Base-by-base conservation (phyloP, 1,140 invertebrate species). In the Scaptodrosophila lebanonensis region DNA sequence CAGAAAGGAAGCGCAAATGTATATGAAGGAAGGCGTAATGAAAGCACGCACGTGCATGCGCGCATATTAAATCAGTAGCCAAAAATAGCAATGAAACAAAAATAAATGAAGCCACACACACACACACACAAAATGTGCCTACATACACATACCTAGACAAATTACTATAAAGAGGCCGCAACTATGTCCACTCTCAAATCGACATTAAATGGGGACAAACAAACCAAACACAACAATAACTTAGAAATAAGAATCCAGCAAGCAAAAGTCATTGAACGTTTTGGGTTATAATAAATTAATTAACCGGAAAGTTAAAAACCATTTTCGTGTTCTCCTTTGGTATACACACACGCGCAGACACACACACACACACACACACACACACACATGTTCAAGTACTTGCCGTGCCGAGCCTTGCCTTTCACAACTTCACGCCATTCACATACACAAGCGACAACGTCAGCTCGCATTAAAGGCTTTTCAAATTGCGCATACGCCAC, bases 51-150 rank as follows among this genome's bases (percentile, higher is more conserved):
- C 73, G 73, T 64, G 73, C 68, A 77, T 77, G 68, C 73, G 79
- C 75, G 75, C 73, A 79, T 79, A 79, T 79, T 79, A 79, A 79
- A 79, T 79, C 73, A 79, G 73, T 79, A 56, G 56, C 73, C 73
- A 79, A 82, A 79, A 82, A 79, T 79, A 79, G 60, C 36, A 20
- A 8, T 8, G 8, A 25, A 20, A 11, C 17, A 6, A 33, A 25
- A 42, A 22, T 15, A 50, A 30, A 13, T n/a, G 8, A 52, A 35
- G 7, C 0, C 25, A 51, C 27, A 56, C 43, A 48, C 39, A 49
- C 62, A 36, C 22, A 39, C 25, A 11, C 27, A 27, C 50, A 40
- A 13, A n/a, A 56, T 48, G 12, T 33, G 36, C 40, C 36, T 49
- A 11, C 35, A 12, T n/a, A n/a, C n/a, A n/a, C n/a, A n/a, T n/a